Evolutionary conservation across 2,888 invertebrate species (phyloP), one percentile per base, ranked within the genome.

Genomic region (Melieria picta): DNA sequence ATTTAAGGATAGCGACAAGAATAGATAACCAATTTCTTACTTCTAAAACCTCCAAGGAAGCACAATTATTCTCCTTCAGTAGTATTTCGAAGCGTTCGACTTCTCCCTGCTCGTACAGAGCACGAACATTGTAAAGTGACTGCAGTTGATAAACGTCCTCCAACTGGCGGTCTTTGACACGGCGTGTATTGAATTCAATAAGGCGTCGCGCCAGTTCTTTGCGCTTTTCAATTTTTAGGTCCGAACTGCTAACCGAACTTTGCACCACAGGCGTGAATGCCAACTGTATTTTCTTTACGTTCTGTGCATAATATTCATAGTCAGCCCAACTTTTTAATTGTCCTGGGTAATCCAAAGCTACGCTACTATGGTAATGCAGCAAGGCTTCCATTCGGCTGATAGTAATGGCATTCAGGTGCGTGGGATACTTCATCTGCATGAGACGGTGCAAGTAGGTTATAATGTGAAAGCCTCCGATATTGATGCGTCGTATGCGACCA

Each of bases 341-440:
- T 58, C 91, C 91, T 76, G 90, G 90, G 83, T 96, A 98, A 84
- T 96, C 92, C 0, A 90, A 84, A 0, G 96, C 93, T 73, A 97
- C 89, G 62, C 90, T 89, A 77, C 94, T 93, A 82, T 96, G 93
- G 61, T 93, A 91, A 73, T 95, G 93, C 3, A 97, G 88, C 47
- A 98, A 88, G 83, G 96, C 94, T 89, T 98, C 97, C 55, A 93
- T 93, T 74, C 97, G 89, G 72, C 94, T 94, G 77, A 94, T 90
- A 0, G 96, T 95, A 74, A 98, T 93, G 0, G 95, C 93, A 83
- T 93, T 93, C 0, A 94, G 91, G 87, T 97, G 97, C 0, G 94
- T 94, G 0, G 98, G 97, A 86, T 97, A 97, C 84, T 97, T 97
- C 55, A 98, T 89, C 87, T 98, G 97, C 55, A 98, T 89, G 63